Evolutionary conservation across 1,140 invertebrate species (phyloP).

Genomic region (Bombus ignitus): DNA sequence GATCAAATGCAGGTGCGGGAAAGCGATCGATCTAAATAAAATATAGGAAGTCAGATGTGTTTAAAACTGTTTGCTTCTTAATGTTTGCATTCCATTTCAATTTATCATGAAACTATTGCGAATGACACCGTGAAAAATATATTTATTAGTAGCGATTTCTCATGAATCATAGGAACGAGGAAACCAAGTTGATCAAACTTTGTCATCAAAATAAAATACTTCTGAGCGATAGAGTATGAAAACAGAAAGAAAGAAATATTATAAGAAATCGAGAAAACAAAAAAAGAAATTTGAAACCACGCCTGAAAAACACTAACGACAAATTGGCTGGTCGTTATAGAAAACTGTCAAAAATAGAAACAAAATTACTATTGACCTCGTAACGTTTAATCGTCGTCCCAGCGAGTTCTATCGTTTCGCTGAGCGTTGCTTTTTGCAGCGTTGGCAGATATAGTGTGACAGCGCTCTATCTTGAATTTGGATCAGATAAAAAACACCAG

Average conservation of each 20-base stretch:
- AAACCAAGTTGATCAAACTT: too few species aligned
- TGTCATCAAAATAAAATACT: too few species aligned
- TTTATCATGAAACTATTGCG: too few species aligned
- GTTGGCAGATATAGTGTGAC: neutral
- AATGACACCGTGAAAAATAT: too few species aligned
- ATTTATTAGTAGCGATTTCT: too few species aligned
- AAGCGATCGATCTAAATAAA: neutral
- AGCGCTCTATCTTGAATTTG: constrained; percentile 7
- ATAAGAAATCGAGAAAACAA: neutral
- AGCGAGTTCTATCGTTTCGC: neutral
- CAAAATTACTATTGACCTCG: constrained; percentile 3
- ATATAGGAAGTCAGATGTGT: neutral
- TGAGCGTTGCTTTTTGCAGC: constrained; percentile 12
- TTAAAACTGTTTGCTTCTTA: too few species aligned
- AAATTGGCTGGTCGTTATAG: neutral
- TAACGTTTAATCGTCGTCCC: neutral
- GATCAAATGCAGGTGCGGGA: neutral
- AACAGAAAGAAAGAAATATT: too few species aligned
- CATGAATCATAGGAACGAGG: too few species aligned
- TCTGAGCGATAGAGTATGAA: too few species aligned
- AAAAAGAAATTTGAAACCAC: neutral
- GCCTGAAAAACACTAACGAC: neutral
- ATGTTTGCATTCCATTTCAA: too few species aligned
- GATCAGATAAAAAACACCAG: constrained; percentile 22
- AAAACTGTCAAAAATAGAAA: neutral